Base-by-base conservation (phyloP, 2,113 vertebrate genomes). In the Microtus richardsoni region DNA sequence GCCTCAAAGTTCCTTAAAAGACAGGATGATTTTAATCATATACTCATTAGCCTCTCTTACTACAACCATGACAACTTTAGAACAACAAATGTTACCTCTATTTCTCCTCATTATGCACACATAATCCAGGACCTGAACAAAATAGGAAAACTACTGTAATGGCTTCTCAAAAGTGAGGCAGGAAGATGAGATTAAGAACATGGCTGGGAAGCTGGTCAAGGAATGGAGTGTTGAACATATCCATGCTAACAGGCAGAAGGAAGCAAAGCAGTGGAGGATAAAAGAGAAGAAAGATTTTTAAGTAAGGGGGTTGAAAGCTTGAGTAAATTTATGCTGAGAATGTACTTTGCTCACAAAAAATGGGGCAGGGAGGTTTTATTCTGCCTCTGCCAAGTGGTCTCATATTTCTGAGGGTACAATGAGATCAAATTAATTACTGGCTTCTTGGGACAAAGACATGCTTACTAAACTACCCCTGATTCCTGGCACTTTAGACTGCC, bases 341-440 rank as follows among this genome's bases (percentile, higher is more conserved):
- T n/a, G 70, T 83, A 49, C 33, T 87, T 95, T 92, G 62, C 47
- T 96, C 41, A 88, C 14, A 75, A 89, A 89, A 92, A 93, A 89
- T 1, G 73, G 49, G 80, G n/a, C 54, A 88, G 47, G 2, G 33
- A 74, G 12, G 30, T 60, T 82, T 30, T 73, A 49, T 68, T 86
- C 52, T 71, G 3, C 74, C 49, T 93, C 91, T 96, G 87, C 75
- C 64, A 85, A 94, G 49, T 92, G 73, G 94, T 13, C 6, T 92
- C 36, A 17, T 77, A 91, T 75, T 93, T 91, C n/a, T 82, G 39
- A 92, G 12, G 60, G 52, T 44, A 73, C 2, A 49, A 39, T 89
- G 79, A 68, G n/a, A 93, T 88, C 71, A 91, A 47, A 82, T 77
- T 75, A 93, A 93, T 88, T 88, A 88, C 49, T 83, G 28, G 28